Base-by-base conservation (phyloP, 2,113 vertebrate species). In the Chloebia gouldiae region DNA sequence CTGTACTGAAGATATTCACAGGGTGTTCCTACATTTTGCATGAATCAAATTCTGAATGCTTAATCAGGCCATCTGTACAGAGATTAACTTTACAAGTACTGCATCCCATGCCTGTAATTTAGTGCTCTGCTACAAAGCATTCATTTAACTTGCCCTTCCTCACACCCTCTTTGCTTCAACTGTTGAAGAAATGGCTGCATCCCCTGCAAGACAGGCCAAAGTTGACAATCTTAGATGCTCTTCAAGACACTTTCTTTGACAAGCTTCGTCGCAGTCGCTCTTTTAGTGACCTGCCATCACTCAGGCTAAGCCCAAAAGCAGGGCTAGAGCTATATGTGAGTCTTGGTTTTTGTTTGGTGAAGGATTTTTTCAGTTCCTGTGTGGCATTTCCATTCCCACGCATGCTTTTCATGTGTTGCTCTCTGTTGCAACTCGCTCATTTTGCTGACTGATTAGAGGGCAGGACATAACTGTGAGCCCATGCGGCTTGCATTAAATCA, bases 271-370 rank as follows among this genome's bases (percentile, higher is more conserved):
- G 98, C 97, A 99, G 98, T 98, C 98, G 98, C 97, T 99, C 99
- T 81, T 99, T 99, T 97, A 98, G 99, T 93, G 99, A 99, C 98
- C 98, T 99, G 98, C 98, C 99, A 95, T 99, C 98, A 54, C 98
- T 99, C 92, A 98, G 98, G 97, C 98, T 98, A 96, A 98, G 98
- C 96, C 98, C 99, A 96, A 98, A 98, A 97, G 98, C 98, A 98
- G 98, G 98, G 97, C 98, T 98, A 98, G 98, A 99, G 98, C 98
- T 98, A 90, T 99, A 99, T 97, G 99, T 99, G 99, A 99, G 99
- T 99, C 98, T 95, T 95, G 59, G 16, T 64, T 93, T 96, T 71
- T 2, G n/a, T 96, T 68, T 93, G 86, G 37, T 88, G 88, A 90
- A 92, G 93, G 54, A 65, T 76, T 82, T 70, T 79, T 66, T 91